Evolutionary conservation across 2,113 vertebrate genomes (phyloP).

Genomic region (Tautogolabrus adspersus): DNA sequence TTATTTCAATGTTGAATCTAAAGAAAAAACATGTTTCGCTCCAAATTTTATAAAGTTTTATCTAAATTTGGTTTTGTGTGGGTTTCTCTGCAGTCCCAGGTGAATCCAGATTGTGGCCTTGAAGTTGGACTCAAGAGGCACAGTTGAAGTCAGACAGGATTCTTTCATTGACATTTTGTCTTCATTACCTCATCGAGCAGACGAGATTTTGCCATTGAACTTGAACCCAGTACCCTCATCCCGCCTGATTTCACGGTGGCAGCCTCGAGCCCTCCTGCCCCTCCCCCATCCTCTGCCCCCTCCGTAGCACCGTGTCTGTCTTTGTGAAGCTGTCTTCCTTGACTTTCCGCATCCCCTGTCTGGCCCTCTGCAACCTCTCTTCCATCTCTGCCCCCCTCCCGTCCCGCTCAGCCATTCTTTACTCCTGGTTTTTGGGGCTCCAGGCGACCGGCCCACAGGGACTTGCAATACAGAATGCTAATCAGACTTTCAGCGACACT

Average conservation of each 20-base stretch:
- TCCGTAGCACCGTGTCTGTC: constrained; percentile 56
- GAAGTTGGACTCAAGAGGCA: background rate
- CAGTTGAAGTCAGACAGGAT: constrained; percentile 25
- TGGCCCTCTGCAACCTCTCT: constrained; percentile 70
- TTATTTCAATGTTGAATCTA: too few species aligned
- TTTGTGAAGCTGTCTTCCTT: constrained; percentile 82
- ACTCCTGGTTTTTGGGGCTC: constrained; percentile 67
- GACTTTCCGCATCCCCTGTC: constrained; percentile 79
- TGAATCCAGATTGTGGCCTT: background rate
- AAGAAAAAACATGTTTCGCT: background rate
- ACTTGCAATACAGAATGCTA: constrained; percentile 79
- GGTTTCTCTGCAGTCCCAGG: background rate
- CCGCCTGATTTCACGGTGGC: constrained; percentile 66
- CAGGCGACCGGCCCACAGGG: constrained; percentile 69
- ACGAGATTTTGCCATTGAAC: constrained; percentile 75
- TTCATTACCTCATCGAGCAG: constrained; percentile 65
- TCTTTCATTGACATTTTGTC: constrained; percentile 36
- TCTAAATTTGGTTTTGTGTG: background rate
- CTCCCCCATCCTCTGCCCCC: constrained; percentile 12
- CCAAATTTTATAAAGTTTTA: background rate
- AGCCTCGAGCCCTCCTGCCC: constrained; percentile 32
- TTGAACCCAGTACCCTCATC: constrained; percentile 74
- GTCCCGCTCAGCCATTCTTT: constrained; percentile 68
- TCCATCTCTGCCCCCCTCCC: constrained; percentile 51
- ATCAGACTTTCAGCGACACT: constrained; percentile 75